Evolutionary conservation across 1,140 invertebrate genomes (phyloP), one percentile per base, ranked within the genome.

Genomic region (Drosophila nannoptera): DNA sequence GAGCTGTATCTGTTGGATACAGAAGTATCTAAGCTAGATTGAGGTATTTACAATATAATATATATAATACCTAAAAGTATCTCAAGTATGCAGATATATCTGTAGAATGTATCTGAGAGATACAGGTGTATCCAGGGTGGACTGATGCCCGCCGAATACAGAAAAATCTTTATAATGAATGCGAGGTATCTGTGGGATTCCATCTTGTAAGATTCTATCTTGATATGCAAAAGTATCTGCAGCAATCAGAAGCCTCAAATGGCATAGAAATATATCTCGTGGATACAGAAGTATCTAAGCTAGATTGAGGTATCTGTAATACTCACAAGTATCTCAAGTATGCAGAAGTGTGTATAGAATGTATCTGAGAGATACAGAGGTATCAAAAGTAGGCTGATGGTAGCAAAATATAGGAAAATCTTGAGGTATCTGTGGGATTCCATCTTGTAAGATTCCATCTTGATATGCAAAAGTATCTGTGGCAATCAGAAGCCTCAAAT

Each of bases 251-350:
- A 32, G 3, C 3, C 7, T 2, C 0, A 46, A n/a, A n/a, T 46
- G 7, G 5, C 7, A 22, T 45, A 8, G 14, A 29, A 14, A 45
- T 22, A 14, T 42, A 6, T 5, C 11, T 14, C n/a, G 12, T 5
- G 14, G 14, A 31, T n/a, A 3, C 4, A 31, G 22, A 11, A 16
- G 22, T 8, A 45, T 22, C 8, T 16, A 8, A 4, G 43, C 16
- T 8, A 22, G 7, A 5, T 4, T 4, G 59, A 45, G 69, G 56
- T 52, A 54, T 54, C 40, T 42, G 40, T 32, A 16, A 58, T 50
- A 75, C 56, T 61, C 42, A 59, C 56, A 75, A 49, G 46, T 58
- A 75, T 50, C 64, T 64, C 58, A 60, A 50, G 52, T 75, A 49
- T 64, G 33, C 64, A 45, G 22, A 22, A 3, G 22, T 22, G 1